Conservation (phyloP, 2,797 vertebrate species). For the Manis pentadactyla region DNA sequence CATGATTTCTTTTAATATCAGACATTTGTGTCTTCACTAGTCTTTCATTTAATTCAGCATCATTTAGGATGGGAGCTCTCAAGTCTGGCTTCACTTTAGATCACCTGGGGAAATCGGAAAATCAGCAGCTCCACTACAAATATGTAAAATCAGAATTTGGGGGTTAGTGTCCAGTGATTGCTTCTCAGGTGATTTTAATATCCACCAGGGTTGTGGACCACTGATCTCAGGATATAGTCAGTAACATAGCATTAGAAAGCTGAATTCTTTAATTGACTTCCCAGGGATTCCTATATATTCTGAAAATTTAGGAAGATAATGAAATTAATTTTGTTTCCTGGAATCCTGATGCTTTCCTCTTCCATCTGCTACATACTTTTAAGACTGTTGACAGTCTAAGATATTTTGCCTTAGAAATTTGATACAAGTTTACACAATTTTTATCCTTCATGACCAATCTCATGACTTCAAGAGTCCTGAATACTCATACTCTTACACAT, state of each 20-base stretch:
- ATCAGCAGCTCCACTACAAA: neutral
- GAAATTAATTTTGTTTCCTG: neutral
- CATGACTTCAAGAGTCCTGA: neutral
- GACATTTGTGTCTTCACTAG: neutral
- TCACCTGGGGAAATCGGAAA: neutral
- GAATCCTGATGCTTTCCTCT: neutral
- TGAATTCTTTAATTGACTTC: neutral
- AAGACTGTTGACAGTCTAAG: neutral
- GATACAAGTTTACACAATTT: neutral
- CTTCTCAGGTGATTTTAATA: neutral
- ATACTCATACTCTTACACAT: neutral
- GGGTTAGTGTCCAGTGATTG: neutral
- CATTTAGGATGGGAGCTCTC: neutral
- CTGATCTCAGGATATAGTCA: neutral
- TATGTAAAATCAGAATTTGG: neutral
- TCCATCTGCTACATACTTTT: neutral
- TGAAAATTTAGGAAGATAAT: constrained; percentile 11
- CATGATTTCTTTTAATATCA: neutral
- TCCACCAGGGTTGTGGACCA: too few species aligned
- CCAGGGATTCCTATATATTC: neutral
- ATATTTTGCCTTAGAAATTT: neutral
- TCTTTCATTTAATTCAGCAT: neutral
- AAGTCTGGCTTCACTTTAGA: neutral
- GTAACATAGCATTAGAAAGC: neutral
- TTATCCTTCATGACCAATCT: neutral